phyloP scores from a whole-genome alignment of 2,888 invertebrate species.

The Chirona hameri region DNA sequence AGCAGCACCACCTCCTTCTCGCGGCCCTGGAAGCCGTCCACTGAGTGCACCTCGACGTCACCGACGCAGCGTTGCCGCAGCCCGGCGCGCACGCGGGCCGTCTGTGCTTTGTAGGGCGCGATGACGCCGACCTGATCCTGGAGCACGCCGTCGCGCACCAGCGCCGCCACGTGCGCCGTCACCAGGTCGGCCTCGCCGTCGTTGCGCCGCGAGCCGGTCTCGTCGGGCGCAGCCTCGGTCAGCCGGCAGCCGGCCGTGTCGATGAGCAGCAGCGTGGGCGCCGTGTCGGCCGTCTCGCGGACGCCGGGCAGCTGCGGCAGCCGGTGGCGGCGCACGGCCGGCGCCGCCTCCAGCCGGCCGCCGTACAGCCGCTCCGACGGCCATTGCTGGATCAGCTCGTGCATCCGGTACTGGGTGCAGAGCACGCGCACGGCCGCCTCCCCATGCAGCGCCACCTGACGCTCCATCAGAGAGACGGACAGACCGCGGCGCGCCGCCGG shows the following conservation, averaged over 20 bases:
- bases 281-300: conserved; percentile 47
- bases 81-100: conserved; percentile 50
- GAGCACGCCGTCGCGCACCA: conserved; percentile 49
- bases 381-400: conserved; percentile 70
- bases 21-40: conserved; percentile 59
- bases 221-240: neutral
- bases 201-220: conserved; percentile 39
- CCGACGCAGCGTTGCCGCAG: conserved; percentile 42
- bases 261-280: conserved; percentile 49
- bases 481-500: conserved; percentile 46
- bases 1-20: conserved; percentile 58
- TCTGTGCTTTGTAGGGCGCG: conserved; percentile 54
- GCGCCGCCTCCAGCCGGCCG: conserved; percentile 56
- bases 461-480: conserved; percentile 37
- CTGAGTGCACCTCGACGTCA: conserved; percentile 53
- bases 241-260: conserved; percentile 56
- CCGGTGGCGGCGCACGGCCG: conserved; percentile 50
- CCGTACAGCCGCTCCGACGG: conserved; percentile 81
- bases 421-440: conserved; percentile 60
- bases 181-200: conserved; percentile 54
- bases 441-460: conserved; percentile 44
- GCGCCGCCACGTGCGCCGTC: conserved; percentile 48
- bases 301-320: conserved; percentile 51
- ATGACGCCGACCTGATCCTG: conserved; percentile 54
- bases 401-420: conserved; percentile 89